These are phyloP conservation scores for Ctenomys sociabilis DNA, from an alignment of 2,113 vertebrate genomes.

Conservation along the genomic window DNA sequence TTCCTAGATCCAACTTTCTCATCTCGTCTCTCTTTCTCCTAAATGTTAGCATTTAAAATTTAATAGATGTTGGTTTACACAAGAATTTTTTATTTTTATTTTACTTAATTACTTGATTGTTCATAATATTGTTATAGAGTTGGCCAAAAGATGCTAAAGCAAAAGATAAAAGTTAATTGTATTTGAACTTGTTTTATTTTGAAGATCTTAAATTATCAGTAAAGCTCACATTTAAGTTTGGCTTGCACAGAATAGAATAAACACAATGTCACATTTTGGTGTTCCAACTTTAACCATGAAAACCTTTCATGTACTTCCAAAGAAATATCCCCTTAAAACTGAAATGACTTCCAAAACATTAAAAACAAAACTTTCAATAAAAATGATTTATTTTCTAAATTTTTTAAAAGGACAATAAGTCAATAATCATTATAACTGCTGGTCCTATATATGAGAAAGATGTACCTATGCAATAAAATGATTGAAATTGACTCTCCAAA, in stretches of 20 bases:
- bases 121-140: constrained; percentile 55
- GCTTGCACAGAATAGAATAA: constrained; percentile 65
- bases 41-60: constrained; percentile 55
- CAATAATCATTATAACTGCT: constrained; percentile 33
- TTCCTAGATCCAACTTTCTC: background rate
- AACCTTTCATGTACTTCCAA: constrained; percentile 63
- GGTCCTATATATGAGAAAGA: constrained; percentile 35
- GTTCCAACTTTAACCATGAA: constrained; percentile 50
- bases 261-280: constrained; percentile 42
- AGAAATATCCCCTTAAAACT: constrained; percentile 55
- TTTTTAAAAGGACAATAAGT: background rate
- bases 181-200: constrained; percentile 62
- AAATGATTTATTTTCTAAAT: constrained; percentile 44
- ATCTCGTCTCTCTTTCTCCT: constrained; percentile 15
- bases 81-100: constrained; percentile 60
- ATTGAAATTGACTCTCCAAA: background rate
- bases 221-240: constrained; percentile 58
- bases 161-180: constrained; percentile 66
- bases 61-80: constrained; percentile 63
- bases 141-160: constrained; percentile 53
- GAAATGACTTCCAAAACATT: constrained; percentile 59
- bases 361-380: constrained; percentile 38
- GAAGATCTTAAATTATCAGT: constrained; percentile 57
- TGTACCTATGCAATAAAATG: background rate
- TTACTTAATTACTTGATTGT: constrained; percentile 60